Evolutionary conservation across 2,113 vertebrate genomes (phyloP).

Genomic region (Calyptommatus sinebrachiatus): DNA sequence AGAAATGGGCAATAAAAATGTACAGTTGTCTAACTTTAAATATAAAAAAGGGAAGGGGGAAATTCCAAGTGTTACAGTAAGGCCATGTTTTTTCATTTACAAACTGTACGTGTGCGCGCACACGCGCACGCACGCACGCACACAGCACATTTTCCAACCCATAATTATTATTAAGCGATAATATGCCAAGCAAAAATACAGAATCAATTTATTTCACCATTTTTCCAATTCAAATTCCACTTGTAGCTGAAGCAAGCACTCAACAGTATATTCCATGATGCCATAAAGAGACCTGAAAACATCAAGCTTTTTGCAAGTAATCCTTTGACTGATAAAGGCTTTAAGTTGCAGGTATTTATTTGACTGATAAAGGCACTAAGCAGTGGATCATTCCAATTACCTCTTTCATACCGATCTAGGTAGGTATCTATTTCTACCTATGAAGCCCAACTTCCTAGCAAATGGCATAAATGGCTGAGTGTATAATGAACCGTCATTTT

Average conservation of each 20-base stretch:
- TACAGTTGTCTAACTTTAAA: slow-evolving; percentile 55
- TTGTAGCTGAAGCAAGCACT: slow-evolving; percentile 18
- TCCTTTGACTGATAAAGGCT: neutral
- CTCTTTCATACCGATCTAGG: neutral
- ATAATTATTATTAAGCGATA: slow-evolving; percentile 55
- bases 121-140: slow-evolving; percentile 70
- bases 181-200: slow-evolving; percentile 17
- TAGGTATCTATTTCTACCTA: neutral
- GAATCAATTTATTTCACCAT: slow-evolving; percentile 22
- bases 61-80: slow-evolving; percentile 68
- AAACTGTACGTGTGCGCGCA: too few relatives aligned
- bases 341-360: neutral
- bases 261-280: slow-evolving; percentile 25
- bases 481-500: neutral
- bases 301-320: slow-evolving; percentile 26
- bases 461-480: neutral
- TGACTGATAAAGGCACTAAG: neutral
- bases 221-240: slow-evolving; percentile 19
- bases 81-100: slow-evolving; percentile 68
- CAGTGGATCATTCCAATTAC: neutral
- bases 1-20: slow-evolving; percentile 55
- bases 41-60: slow-evolving; percentile 7
- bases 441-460: neutral
- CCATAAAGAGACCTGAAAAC: slow-evolving; percentile 26
- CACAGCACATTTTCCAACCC: slow-evolving; percentile 69